Percentiles rank a stretch among this genome's conserved stretches.
phyloP scores from a whole-genome alignment of 2,797 vertebrate genomes.

The Paguma larvata region DNA sequence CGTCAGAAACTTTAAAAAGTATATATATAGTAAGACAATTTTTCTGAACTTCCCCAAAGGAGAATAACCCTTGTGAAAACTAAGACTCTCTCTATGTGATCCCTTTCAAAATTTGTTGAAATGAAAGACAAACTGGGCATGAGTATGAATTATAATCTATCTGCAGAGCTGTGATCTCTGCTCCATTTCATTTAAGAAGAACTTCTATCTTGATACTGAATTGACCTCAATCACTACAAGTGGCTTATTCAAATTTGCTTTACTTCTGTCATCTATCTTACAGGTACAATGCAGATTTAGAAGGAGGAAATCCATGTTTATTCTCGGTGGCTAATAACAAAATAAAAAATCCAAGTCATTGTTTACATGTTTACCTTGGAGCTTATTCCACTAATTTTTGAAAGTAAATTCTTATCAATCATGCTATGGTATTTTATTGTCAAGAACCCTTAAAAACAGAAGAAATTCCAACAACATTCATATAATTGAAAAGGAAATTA shows the following conservation, averaged over 20 bases:
- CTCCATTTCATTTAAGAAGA: slow-evolving; percentile 74
- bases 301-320: slow-evolving; percentile 68
- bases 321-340: slow-evolving; percentile 53
- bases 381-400: slow-evolving; percentile 21
- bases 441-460: background rate
- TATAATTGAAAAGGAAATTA: background rate
- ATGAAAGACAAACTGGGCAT: slow-evolving; percentile 81
- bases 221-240: slow-evolving; percentile 69
- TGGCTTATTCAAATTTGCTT: slow-evolving; percentile 70
- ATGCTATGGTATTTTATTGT: slow-evolving; percentile 5
- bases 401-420: slow-evolving; percentile 71
- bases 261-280: slow-evolving; percentile 49
- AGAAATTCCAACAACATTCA: background rate
- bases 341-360: slow-evolving; percentile 70
- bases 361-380: slow-evolving; percentile 68
- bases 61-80: slow-evolving; percentile 75
- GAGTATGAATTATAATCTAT: slow-evolving; percentile 80
- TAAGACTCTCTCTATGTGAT: slow-evolving; percentile 69
- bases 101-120: slow-evolving; percentile 74
- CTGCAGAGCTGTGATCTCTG: slow-evolving; percentile 74
- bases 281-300: slow-evolving; percentile 58
- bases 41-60: slow-evolving; percentile 69
- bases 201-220: slow-evolving; percentile 50
- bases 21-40: slow-evolving; percentile 54
- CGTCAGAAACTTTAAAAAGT: slow-evolving; percentile 73